phyloP scores from a whole-genome alignment of 2,797 vertebrate genomes.

The Brotula barbata region DNA sequence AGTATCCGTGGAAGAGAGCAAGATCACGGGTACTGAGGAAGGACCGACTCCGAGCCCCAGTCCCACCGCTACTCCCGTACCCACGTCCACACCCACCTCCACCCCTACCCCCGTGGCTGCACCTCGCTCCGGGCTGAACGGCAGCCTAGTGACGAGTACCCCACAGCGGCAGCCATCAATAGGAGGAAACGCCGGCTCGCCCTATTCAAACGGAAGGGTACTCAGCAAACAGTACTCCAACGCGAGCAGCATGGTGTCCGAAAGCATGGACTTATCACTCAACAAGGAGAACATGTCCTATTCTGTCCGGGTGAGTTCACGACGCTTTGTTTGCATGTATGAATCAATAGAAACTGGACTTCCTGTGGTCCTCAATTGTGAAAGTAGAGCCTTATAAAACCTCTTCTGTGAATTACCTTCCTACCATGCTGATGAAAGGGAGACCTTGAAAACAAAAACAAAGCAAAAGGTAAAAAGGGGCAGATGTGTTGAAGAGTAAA shows the following conservation, averaged over 20 bases:
- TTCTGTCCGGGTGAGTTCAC: constrained; percentile 82
- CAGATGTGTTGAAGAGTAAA: constrained; percentile 9
- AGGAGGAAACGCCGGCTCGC: constrained; percentile 1
- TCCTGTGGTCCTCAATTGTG: no score
- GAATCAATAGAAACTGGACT: no score
- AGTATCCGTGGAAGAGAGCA: background rate
- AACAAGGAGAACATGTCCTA: constrained; percentile 83
- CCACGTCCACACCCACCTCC: constrained; percentile 7
- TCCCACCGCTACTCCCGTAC: background rate
- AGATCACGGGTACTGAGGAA: background rate
- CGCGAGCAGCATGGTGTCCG: constrained; percentile 81
- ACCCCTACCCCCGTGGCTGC: background rate
- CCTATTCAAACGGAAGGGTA: constrained; percentile 53
- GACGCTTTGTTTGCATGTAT: no score
- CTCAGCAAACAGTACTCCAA: constrained; percentile 82
- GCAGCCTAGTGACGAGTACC: constrained; percentile 34
- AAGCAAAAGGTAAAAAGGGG: no score
- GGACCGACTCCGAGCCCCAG: constrained; percentile 2
- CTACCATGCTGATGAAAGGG: no score
- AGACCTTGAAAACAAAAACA: no score
- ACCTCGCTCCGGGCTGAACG: constrained; percentile 15
- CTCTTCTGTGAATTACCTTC: no score
- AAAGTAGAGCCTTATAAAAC: no score
- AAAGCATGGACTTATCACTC: constrained; percentile 85
- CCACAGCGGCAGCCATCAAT: constrained; percentile 19